These are phyloP conservation scores for pig (Sus scrofa) DNA, from an alignment of 2,113 vertebrate species.

Conservation along the genomic window DNA sequence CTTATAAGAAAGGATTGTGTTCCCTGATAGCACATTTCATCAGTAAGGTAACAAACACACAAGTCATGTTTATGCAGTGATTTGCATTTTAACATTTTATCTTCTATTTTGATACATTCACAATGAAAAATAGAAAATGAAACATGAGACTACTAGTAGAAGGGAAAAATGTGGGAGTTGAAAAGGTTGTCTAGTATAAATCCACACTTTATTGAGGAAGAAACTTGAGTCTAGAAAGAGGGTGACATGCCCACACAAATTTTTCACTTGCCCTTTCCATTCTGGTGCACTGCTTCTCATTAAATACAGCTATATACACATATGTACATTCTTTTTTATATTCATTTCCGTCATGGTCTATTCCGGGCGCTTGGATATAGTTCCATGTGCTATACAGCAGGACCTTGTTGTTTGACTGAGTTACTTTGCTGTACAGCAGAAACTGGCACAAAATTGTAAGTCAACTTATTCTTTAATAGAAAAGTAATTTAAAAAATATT, in stretches of 20 bases:
- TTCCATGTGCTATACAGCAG: too few species aligned
- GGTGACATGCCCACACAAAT: too few species aligned
- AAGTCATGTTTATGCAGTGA: neutral
- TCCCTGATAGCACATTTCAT: neutral
- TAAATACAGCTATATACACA: too few species aligned
- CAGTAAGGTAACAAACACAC: neutral
- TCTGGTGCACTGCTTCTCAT: neutral
- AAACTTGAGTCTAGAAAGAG: neutral
- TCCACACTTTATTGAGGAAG: neutral
- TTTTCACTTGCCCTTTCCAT: neutral
- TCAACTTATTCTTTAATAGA: too few species aligned
- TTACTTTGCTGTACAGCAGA: too few species aligned
- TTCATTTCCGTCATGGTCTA: too few species aligned
- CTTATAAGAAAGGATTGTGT: neutral
- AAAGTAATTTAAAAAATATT: too few species aligned
- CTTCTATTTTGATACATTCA: neutral
- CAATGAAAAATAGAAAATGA: constrained; percentile 21
- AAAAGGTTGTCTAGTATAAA: neutral
- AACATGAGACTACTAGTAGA: neutral
- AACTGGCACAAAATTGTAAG: too few species aligned
- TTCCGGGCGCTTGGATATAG: too few species aligned
- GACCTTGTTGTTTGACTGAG: too few species aligned
- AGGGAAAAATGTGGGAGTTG: neutral
- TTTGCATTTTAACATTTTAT: neutral
- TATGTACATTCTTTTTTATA: too few species aligned